Evolutionary conservation across 2,888 invertebrate species (phyloP).

Genomic region (Hedya salicella): DNA sequence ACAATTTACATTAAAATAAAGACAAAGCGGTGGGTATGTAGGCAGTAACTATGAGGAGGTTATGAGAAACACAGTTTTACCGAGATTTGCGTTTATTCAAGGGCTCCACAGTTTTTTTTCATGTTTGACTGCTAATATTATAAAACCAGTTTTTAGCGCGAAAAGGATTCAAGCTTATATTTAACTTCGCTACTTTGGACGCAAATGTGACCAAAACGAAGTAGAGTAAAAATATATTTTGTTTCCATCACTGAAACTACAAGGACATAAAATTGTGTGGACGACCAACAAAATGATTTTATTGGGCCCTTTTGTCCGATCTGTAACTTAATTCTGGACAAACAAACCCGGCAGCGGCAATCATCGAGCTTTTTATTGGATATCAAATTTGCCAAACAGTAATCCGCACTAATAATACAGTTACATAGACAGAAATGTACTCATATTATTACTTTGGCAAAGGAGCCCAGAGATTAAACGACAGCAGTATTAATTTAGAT

Average conservation of each 20-base stretch:
- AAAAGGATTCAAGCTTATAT: no score
- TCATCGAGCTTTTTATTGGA: slow-evolving; percentile 36
- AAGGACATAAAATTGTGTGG: slow-evolving; percentile 34
- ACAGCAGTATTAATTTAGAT: background rate
- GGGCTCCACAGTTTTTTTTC: no score
- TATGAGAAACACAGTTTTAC: no score
- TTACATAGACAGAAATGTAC: background rate
- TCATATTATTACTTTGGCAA: background rate
- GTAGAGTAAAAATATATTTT: slow-evolving; percentile 18
- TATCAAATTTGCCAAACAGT: slow-evolving; percentile 36
- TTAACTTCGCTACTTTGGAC: no score
- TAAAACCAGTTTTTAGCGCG: no score
- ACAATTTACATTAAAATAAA: no score
- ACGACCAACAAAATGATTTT: slow-evolving; percentile 42
- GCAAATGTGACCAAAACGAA: background rate
- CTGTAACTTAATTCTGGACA: slow-evolving; percentile 39
- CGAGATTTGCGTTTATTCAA: no score
- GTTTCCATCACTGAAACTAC: slow-evolving; percentile 31
- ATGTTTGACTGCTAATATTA: no score
- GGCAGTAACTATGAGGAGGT: no score
- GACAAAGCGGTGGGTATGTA: no score
- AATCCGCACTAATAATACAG: slow-evolving; percentile 31
- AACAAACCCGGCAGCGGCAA: slow-evolving; percentile 35
- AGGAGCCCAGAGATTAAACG: background rate
- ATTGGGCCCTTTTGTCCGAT: slow-evolving; percentile 40